Evolutionary conservation across 2,113 vertebrate genomes (phyloP).

Genomic region (Rhinolophus sinicus): DNA sequence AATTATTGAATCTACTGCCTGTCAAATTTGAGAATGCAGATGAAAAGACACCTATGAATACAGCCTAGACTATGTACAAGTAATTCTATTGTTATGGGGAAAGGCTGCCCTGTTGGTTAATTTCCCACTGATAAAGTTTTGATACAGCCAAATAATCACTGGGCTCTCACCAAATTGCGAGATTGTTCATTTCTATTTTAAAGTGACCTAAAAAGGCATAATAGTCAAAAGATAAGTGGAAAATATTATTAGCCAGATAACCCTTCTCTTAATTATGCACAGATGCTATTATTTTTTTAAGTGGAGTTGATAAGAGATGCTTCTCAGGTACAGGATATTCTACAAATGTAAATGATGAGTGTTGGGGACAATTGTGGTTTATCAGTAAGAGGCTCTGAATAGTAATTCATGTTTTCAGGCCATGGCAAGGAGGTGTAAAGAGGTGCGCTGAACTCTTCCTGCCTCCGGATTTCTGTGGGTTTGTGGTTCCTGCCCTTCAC

Average conservation of each 20-base stretch:
- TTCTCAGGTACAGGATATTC: background rate
- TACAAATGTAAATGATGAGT: background rate
- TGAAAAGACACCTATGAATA: background rate
- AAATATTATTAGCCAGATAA: background rate
- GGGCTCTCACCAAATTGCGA: background rate
- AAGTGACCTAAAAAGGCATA: background rate
- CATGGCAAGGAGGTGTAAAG: background rate
- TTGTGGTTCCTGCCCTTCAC: background rate
- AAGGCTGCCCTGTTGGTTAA: background rate
- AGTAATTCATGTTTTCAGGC: background rate
- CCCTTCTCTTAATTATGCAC: background rate
- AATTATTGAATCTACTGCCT: background rate
- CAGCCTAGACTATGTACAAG: background rate
- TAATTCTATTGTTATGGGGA: background rate
- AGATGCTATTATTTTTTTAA: background rate
- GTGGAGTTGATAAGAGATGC: background rate
- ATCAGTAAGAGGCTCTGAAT: background rate
- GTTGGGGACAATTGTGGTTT: background rate
- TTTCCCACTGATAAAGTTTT: constrained; percentile 14
- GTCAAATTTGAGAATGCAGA: constrained; percentile 4
- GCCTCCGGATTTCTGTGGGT: background rate
- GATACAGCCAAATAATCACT: background rate
- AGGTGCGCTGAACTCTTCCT: background rate
- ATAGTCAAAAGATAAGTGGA: background rate
- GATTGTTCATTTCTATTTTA: background rate